Percentiles rank a stretch among this genome's conserved stretches.
Conservation (phyloP, 2,797 vertebrate genomes). For the Chaenodraco wilsoni region DNA sequence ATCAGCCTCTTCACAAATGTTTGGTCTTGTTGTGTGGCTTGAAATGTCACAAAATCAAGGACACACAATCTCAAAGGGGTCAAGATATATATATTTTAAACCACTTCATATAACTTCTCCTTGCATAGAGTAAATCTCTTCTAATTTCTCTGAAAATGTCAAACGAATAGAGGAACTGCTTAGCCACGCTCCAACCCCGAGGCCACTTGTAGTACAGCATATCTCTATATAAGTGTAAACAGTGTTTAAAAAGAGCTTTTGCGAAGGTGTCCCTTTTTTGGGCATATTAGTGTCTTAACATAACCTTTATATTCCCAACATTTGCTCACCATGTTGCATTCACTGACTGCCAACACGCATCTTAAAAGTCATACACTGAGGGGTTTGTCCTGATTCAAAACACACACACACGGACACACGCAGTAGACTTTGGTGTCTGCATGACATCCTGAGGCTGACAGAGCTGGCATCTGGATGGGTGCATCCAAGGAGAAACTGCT, state of each 20-base stretch:
- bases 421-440: slow-evolving; percentile 32
- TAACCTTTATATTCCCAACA: not conserved
- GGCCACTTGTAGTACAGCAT: not conserved
- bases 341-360: slow-evolving; percentile 19
- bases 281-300: not conserved
- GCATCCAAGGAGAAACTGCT: slow-evolving; percentile 57
- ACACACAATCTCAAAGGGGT: slow-evolving; percentile 37
- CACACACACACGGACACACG: slow-evolving; percentile 18
- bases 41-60: slow-evolving; percentile 49
- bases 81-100: slow-evolving; percentile 29
- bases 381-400: slow-evolving; percentile 34
- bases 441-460: slow-evolving; percentile 61
- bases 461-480: slow-evolving; percentile 47
- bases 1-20: slow-evolving; percentile 29
- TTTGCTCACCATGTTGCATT: slow-evolving; percentile 1
- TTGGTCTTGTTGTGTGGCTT: slow-evolving; percentile 15
- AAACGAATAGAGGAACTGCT: slow-evolving; percentile 23
- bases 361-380: not conserved
- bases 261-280: not conserved
- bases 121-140: slow-evolving; percentile 26
- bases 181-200: not conserved
- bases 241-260: not conserved
- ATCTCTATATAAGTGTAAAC: not conserved
- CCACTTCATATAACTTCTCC: slow-evolving; percentile 22
- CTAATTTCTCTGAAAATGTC: slow-evolving; percentile 52